Conservation (phyloP, 2,113 vertebrate species). For the Gallinago paraguaiae region DNA sequence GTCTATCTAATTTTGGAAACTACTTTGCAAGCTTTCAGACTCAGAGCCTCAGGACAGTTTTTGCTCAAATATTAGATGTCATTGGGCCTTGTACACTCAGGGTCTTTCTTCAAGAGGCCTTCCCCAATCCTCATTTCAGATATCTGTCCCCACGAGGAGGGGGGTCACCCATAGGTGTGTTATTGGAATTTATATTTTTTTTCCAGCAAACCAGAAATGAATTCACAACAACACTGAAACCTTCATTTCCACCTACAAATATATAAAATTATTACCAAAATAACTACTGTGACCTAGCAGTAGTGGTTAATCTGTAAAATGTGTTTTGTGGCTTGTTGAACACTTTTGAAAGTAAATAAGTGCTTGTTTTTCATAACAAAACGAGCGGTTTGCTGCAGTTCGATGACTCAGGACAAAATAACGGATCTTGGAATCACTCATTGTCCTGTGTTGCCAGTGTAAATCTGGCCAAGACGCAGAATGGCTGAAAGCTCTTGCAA, state of each 20-base stretch:
- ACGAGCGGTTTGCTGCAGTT: slow-evolving; percentile 24
- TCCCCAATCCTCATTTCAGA: not conserved
- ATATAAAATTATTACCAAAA: not conserved
- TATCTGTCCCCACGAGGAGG: not conserved
- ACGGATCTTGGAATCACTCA: slow-evolving; percentile 49
- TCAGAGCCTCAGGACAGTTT: not conserved
- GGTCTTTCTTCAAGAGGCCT: not conserved
- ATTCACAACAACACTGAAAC: not conserved
- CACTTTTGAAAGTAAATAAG: slow-evolving; percentile 31
- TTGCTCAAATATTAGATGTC: not conserved
- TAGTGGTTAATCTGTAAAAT: slow-evolving; percentile 35
- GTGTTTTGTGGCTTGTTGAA: slow-evolving; percentile 27
- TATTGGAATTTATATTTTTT: not conserved
- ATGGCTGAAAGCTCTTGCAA: slow-evolving; percentile 39
- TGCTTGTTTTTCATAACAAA: slow-evolving; percentile 55
- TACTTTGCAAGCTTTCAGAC: not conserved
- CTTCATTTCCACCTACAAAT: not conserved
- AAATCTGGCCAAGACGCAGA: slow-evolving; percentile 38
- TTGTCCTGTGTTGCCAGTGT: slow-evolving; percentile 41
- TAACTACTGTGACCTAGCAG: not conserved
- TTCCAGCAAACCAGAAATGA: not conserved
- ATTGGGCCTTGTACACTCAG: not conserved
- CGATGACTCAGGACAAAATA: slow-evolving; percentile 62
- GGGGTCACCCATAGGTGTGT: not conserved
- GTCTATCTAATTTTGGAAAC: not conserved